Percentiles rank a stretch among this genome's conserved stretches.
phyloP scores from a whole-genome alignment of 2,113 vertebrate genomes.

The Hiodon tergisus region DNA sequence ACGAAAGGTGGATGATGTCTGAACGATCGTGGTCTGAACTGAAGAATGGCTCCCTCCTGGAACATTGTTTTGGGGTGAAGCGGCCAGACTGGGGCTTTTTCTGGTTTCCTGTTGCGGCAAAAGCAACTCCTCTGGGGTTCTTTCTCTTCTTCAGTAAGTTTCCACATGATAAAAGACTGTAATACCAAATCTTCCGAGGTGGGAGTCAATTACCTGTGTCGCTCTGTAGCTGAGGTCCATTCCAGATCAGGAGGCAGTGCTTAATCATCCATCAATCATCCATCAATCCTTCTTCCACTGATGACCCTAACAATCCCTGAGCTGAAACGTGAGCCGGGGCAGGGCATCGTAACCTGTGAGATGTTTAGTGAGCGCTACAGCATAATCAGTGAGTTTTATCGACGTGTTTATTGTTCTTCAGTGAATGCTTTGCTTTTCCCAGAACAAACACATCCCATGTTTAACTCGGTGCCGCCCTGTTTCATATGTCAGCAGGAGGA shows the following conservation, averaged over 20 bases:
- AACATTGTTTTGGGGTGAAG: slow-evolving; percentile 39
- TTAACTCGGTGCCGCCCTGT: no score
- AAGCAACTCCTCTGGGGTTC: slow-evolving; percentile 20
- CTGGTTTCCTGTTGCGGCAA: slow-evolving; percentile 1
- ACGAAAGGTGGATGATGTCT: not conserved
- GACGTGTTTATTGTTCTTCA: not conserved
- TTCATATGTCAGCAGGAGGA: no score
- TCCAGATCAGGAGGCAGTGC: not conserved
- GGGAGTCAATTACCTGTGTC: not conserved
- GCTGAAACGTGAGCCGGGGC: no score
- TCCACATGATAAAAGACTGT: not conserved
- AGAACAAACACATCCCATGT: not conserved
- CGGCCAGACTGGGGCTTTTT: slow-evolving; percentile 35
- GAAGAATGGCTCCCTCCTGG: slow-evolving; percentile 30
- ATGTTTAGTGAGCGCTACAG: no score
- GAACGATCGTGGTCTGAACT: not conserved
- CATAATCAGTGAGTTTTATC: not conserved
- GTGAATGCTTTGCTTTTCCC: not conserved
- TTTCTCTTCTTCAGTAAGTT: slow-evolving; percentile 23
- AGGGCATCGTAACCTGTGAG: no score
- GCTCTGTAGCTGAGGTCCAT: not conserved
- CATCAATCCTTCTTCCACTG: no score
- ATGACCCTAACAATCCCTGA: no score
- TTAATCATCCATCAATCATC: not conserved
- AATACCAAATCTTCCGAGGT: not conserved